Conservation (phyloP, 2,797 vertebrate species). For the Distichodus sexfasciatus region DNA sequence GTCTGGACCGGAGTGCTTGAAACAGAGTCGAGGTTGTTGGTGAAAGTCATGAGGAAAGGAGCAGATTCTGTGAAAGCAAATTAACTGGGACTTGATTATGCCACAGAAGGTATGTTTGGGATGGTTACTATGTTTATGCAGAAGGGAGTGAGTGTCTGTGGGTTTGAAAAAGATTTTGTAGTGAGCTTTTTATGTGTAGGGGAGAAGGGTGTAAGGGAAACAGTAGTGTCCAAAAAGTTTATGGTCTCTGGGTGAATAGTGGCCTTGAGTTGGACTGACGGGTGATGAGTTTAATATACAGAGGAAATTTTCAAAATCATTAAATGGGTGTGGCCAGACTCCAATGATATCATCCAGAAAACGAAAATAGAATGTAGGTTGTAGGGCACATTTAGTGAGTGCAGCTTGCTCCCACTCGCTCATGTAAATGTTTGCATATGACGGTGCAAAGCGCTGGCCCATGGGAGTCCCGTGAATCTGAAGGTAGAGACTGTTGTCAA, state of each 20-base stretch:
- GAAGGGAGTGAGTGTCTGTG: too few species aligned
- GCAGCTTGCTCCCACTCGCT: background rate
- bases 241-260: background rate
- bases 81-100: too few species aligned
- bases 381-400: background rate
- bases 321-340: background rate
- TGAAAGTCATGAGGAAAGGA: too few species aligned
- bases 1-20: too few species aligned
- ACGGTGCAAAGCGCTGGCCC: slow-evolving; percentile 31
- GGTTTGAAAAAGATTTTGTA: too few species aligned
- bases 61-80: too few species aligned
- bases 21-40: too few species aligned
- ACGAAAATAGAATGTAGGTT: background rate
- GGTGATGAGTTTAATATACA: background rate
- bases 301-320: background rate
- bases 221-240: background rate
- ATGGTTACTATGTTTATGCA: too few species aligned
- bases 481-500: background rate
- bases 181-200: background rate
- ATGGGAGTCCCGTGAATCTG: slow-evolving; percentile 28
- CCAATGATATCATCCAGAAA: slow-evolving; percentile 37
- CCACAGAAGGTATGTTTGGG: too few species aligned
- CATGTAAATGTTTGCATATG: slow-evolving; percentile 41
- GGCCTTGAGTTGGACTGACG: slow-evolving; percentile 7
- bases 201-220: background rate